Evolutionary conservation across 1,140 invertebrate genomes (phyloP).

Genomic region (Drosophila tsacasi): DNA sequence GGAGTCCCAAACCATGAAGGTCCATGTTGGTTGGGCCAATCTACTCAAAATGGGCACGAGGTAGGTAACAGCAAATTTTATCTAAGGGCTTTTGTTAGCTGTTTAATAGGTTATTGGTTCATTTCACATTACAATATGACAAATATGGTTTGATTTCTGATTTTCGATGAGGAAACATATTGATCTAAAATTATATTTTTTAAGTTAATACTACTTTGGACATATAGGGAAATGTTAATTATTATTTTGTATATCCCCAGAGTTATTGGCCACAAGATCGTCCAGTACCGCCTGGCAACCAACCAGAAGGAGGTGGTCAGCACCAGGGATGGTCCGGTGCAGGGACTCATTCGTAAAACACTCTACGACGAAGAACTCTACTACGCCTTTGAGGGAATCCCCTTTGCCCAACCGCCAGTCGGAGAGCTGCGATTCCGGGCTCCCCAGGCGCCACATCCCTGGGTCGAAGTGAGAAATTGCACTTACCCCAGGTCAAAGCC

Average conservation of each 20-base stretch:
- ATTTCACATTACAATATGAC: constrained; percentile 33
- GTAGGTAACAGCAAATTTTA: constrained; percentile 39
- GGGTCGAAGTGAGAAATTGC: constrained; percentile 86
- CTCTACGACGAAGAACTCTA: constrained; percentile 73
- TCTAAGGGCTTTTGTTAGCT: not conserved
- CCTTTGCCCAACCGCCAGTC: constrained; percentile 89
- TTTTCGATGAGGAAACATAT: too few relatives aligned
- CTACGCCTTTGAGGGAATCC: constrained; percentile 87
- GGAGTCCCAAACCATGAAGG: constrained; percentile 38
- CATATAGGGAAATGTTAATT: too few relatives aligned
- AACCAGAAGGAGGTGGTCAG: constrained; percentile 50
- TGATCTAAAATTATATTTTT: too few relatives aligned
- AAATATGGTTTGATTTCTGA: too few relatives aligned
- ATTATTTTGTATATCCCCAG: too few relatives aligned
- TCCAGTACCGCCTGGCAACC: constrained; percentile 62
- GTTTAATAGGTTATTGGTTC: not conserved
- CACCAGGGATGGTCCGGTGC: constrained; percentile 56
- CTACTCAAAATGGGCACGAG: constrained; percentile 58
- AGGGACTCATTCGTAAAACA: constrained; percentile 58
- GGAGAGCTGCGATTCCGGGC: constrained; percentile 88
- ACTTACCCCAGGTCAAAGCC: constrained; percentile 56
- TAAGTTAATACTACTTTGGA: too few relatives aligned
- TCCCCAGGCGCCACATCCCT: constrained; percentile 86
- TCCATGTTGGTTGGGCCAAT: constrained; percentile 52
- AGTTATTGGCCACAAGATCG: constrained; percentile 55